Base-by-base conservation (phyloP, 2,888 invertebrate genomes). In the Chaetoderma sp. region DNA sequence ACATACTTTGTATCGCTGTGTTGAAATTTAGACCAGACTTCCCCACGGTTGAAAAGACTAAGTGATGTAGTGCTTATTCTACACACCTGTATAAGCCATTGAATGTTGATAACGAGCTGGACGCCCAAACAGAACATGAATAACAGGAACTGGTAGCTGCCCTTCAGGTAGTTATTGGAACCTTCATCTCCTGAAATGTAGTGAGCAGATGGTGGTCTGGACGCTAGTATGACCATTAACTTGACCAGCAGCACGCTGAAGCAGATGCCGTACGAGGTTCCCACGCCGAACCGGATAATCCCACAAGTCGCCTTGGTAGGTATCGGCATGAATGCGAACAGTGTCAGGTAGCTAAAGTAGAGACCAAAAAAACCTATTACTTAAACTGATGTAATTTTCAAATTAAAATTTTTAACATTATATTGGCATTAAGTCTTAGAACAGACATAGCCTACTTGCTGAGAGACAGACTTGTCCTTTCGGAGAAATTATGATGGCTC, bases 201-300 rank as follows among this genome's bases (percentile, higher is more conserved):
- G 21, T 76, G 70, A 27, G 72, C 73, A 8, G 75, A 73, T 0
- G 74, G 95, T 60, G 93, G 92, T 87, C 96, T 95, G 68, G 96
- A 90, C 82, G 95, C 95, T 75, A 96, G 91, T 67, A 96, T 90
- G 86, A 96, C 96, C 75, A 96, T 94, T 87, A 95, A 94, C 88
- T 97, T 96, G 72, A 96, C 96, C 77, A 97, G 90, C 56, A 97
- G 90, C 0, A 96, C 93, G 44, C 95, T 93, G 86, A 96, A 96
- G 67, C 95, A 93, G 63, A 96, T 90, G 59, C 94, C 92, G 73
- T 88, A 89, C 77, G 86, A 83, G 25, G 87, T 75, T 3, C 88
- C 87, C 23, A 87, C 86, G 18, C 87, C 83, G 73, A 88, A 86
- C 36, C 88, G 75, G 5, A 87, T 83, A 44, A 87, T 83, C 28